These are phyloP conservation scores for Hylaea fasciaria DNA, from an alignment of 2,888 invertebrate species.

Conservation along the genomic window DNA sequence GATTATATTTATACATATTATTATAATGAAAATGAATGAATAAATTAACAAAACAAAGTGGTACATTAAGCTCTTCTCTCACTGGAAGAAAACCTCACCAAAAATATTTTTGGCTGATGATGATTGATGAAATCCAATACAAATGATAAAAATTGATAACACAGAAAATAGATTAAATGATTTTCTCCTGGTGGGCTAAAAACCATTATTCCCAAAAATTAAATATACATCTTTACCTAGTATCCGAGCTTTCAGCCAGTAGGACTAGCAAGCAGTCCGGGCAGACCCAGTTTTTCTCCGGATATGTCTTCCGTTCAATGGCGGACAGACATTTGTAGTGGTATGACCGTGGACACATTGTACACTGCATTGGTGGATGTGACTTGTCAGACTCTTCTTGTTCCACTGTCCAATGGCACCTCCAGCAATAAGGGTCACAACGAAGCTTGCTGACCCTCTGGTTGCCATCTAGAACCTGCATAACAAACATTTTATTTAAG, in stretches of 20 bases:
- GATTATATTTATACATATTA: too few relatives aligned
- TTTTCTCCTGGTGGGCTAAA: too few relatives aligned
- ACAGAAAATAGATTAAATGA: too few relatives aligned
- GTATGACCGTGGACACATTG: conserved; percentile 93
- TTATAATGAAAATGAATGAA: too few relatives aligned
- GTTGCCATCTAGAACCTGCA: conserved; percentile 47
- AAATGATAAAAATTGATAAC: too few relatives aligned
- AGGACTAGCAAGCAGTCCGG: conserved; percentile 92
- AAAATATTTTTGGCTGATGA: too few relatives aligned
- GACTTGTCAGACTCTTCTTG: conserved; percentile 69
- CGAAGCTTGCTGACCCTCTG: conserved; percentile 59
- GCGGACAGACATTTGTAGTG: conserved; percentile 90
- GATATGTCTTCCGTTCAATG: conserved; percentile 71
- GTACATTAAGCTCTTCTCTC: too few relatives aligned
- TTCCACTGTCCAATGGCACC: conserved; percentile 91
- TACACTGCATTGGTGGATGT: conserved; percentile 86
- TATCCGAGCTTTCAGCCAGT: conserved; percentile 89
- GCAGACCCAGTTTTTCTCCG: conserved; percentile 89
- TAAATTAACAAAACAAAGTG: too few relatives aligned
- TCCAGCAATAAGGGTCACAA: conserved; percentile 94
- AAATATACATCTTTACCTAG: conserved; percentile 76
- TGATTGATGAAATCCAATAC: too few relatives aligned
- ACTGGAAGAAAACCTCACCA: too few relatives aligned
- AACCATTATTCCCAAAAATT: too few relatives aligned
- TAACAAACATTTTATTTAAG: conserved; percentile 30